Conservation (phyloP, 2,113 vertebrate genomes). For the Sylvia atricapilla region DNA sequence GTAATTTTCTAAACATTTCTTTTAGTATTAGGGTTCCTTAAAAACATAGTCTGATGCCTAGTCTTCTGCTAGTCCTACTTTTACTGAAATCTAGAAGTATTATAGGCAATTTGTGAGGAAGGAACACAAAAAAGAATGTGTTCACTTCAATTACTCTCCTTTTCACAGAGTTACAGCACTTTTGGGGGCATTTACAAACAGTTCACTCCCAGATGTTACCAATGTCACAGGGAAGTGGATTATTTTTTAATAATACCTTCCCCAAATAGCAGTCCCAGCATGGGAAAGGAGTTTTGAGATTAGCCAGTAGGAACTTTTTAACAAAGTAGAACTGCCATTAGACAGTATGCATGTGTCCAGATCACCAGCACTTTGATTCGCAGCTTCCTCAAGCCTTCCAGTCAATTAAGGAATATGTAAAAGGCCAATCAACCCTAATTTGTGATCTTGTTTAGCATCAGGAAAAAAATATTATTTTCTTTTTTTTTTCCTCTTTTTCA, state of each 20-base stretch:
- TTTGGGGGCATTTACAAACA: not conserved
- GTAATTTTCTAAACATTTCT: not conserved
- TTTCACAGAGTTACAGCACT: not conserved
- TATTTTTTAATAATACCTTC: not conserved
- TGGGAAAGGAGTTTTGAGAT: not conserved
- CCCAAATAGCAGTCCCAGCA: not conserved
- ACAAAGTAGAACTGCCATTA: not conserved
- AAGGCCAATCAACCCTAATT: not conserved
- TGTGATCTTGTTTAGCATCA: not conserved
- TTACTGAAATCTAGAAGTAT: not conserved
- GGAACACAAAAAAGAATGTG: not conserved
- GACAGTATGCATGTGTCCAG: not conserved
- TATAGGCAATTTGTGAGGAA: not conserved
- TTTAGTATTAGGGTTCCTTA: not conserved
- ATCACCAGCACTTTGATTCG: not conserved
- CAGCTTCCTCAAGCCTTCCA: not conserved
- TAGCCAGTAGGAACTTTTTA: not conserved
- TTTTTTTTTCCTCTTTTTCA: not conserved
- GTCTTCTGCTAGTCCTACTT: not conserved
- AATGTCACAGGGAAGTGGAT: not conserved
- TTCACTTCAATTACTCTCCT: not conserved
- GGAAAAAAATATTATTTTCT: not conserved
- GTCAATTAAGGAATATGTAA: not conserved
- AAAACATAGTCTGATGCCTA: not conserved
- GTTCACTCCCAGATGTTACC: not conserved